Base-by-base conservation (phyloP, 1,140 invertebrate species). In the Drosophila repleta region DNA sequence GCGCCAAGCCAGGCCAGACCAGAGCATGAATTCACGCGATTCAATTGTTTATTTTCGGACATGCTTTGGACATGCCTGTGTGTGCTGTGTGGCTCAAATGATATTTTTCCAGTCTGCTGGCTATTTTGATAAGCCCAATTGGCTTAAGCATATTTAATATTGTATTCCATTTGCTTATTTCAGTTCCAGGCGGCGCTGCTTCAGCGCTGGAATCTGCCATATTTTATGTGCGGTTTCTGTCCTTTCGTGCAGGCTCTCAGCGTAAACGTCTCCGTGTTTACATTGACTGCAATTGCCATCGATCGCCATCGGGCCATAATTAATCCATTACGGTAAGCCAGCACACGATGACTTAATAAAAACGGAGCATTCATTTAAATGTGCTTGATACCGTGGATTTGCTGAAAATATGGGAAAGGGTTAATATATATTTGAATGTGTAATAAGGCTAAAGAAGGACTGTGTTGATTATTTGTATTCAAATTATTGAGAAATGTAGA, bases 211-310 rank as follows among this genome's bases (percentile, higher is more conserved):
- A 94, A 96, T 67, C 92, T 97, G n/a, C 96, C 96, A 0, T 90
- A 95, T 74, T 96, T 97, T 88, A 96, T 97, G 95, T 97, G 96
- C 87, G 93, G 95, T 0, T 95, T 97, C 80, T 96, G 96, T 74
- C 96, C 96, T 0, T 97, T 96, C 90, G 94, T 97, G 1, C 96
- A 96, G 91, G 93, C 94, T 0, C 85, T 96, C 1, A 96, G 95
- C 67, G 96, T 97, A 1, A 97, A 96, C 82, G 96, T 97, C 11
- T 96, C 95, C 49, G 94, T 97, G 8, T 96, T 97, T 79, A 97
- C 96, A 0, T 91, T 97, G 18, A 96, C 95, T 5, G 95, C 96
- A 58, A 96, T 97, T 43, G 95, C 96, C 3, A 93, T 96, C 39
- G 96, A 97, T 92, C 92, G 96, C 11, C 95, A 96, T 83, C 93